Base-by-base conservation (phyloP, 2,888 invertebrate genomes). In the Notocelia uddmanniana region DNA sequence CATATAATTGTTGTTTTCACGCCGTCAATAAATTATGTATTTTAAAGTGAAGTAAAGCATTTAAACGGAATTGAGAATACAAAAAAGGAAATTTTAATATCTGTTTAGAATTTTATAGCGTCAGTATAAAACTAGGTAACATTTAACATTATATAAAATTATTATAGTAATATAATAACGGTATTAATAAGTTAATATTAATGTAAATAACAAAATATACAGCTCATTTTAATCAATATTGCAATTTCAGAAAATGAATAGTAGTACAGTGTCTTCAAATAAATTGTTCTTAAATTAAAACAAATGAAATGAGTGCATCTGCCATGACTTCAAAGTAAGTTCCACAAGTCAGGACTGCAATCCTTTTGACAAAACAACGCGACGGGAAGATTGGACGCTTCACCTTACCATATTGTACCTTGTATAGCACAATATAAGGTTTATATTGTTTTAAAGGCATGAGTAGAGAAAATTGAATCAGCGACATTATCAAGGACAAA, bases 401-500 rank as follows among this genome's bases (percentile, higher is more conserved):
- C 31, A 15, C 48, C 55, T 34, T 34, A 0, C 21, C 11, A 23
- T 45, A 54, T 3, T 45, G n/a, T 19, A 62, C 45, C 60, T 68
- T 68, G 68, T 15, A 13, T 1, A 0, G 1, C n/a, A 34, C 11
- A 1, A 6, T 3, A 13, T 41, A 62, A 41, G 55, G 67, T 50
- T 37, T 57, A 50, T 54, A 55, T 5, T 55, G 18, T 13, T 11
- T 34, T 62, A 15, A 9, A 19, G 11, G 9, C n/a, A 19, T 45
- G 9, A 11, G 59, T 45, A 76, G 83, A 79, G 82, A 80, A 88
- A 87, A 91, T 91, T 89, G 88, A 90, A 89, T 88, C 86, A 76
- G 76, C 86, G 83, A 88, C 89, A 89, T 89, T 86, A 87, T 79
- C 80, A 81, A 81, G 84, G 86, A 86, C 89, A 92, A 91, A 91